A percentile compares a stretch with the other conserved stretches of the same genome.
phyloP scores from a whole-genome alignment of 2,797 vertebrate species.

The Esox masquinongy region DNA sequence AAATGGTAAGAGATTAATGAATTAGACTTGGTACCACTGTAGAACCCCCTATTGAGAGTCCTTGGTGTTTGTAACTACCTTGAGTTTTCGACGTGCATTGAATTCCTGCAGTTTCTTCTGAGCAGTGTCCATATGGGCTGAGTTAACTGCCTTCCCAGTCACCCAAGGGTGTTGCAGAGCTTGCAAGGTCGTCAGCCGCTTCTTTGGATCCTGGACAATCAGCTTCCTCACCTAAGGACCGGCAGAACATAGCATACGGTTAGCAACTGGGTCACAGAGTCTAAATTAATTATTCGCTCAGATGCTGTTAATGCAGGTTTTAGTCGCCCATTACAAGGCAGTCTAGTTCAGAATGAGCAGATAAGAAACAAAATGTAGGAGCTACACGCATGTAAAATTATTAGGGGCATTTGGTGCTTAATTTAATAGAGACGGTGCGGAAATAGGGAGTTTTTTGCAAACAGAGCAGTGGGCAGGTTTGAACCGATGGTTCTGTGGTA shows the following conservation, averaged over 20 bases:
- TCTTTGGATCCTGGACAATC: slow-evolving; percentile 87
- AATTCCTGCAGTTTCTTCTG: slow-evolving; percentile 90
- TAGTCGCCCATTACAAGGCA: neutral
- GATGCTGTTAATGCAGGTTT: neutral
- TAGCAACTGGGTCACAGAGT: slow-evolving; percentile 11
- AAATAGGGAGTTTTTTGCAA: too few species aligned
- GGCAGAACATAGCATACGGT: slow-evolving; percentile 9
- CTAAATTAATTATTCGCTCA: slow-evolving; percentile 1
- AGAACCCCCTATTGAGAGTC: neutral
- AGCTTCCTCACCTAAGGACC: slow-evolving; percentile 81
- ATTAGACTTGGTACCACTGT: neutral
- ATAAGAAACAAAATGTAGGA: neutral
- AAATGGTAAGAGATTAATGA: neutral
- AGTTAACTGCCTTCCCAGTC: slow-evolving; percentile 86
- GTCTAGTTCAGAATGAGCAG: neutral
- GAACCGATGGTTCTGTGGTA: too few species aligned
- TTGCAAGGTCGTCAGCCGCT: slow-evolving; percentile 83
- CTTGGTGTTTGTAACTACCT: slow-evolving; percentile 63
- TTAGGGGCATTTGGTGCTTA: too few species aligned
- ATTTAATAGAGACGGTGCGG: too few species aligned
- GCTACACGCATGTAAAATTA: too few species aligned
- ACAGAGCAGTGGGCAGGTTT: too few species aligned
- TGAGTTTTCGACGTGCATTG: slow-evolving; percentile 87
- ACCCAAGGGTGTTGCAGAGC: slow-evolving; percentile 88
- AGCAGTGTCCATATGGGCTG: slow-evolving; percentile 86